Evolutionary conservation across 1,140 invertebrate species (phyloP).

Genomic region (Oreohelix idahoensis): DNA sequence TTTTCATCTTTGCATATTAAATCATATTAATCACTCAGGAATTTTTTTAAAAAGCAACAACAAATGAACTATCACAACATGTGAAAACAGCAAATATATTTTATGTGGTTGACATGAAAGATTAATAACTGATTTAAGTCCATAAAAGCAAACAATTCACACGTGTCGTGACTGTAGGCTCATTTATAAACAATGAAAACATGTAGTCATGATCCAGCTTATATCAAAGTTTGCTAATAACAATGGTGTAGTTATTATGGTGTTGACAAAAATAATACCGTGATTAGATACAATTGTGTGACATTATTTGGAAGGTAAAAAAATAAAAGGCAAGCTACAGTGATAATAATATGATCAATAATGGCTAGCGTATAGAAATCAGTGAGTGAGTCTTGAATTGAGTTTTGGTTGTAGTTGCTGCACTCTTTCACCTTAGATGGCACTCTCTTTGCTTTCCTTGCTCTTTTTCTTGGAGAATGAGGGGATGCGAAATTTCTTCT

Average conservation of each 20-base stretch:
- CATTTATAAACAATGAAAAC: neutral
- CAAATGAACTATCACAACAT: neutral
- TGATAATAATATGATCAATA: neutral
- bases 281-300: neutral
- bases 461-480: constrained; percentile 72
- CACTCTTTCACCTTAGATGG: constrained; percentile 47
- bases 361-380: neutral
- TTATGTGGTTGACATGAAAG: no score
- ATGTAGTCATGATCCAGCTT: no score
- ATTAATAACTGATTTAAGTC: neutral
- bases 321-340: neutral
- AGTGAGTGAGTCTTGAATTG: no score
- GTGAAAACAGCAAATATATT: neutral
- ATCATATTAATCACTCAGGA: neutral
- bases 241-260: no score
- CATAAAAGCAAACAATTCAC: neutral
- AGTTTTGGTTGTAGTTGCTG: neutral
- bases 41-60: neutral
- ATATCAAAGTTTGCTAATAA: no score
- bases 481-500: constrained; percentile 72
- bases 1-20: no score
- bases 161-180: neutral
- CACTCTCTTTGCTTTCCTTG: constrained; percentile 66
- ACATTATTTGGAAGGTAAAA: neutral
- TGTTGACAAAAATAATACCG: neutral